A percentile compares a stretch with the other conserved stretches of the same genome.
phyloP scores from a whole-genome alignment of 2,113 vertebrate species.

The Talpa occidentalis region DNA sequence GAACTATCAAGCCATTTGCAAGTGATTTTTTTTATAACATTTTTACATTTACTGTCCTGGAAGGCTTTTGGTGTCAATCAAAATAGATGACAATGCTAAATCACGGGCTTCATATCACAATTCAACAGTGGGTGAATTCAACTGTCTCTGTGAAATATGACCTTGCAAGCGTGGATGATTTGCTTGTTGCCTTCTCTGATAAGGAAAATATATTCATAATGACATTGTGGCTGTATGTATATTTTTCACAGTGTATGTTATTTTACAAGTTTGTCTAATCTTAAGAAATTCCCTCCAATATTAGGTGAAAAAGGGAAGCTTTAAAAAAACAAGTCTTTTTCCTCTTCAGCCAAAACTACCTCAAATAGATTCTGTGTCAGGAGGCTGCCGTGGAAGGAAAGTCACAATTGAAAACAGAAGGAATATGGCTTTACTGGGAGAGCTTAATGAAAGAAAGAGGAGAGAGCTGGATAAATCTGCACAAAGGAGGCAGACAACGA shows the following conservation, averaged over 20 bases:
- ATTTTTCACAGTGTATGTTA: conserved; percentile 17
- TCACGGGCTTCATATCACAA: conserved; percentile 62
- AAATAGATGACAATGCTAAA: conserved; percentile 73
- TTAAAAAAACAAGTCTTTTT: not conserved
- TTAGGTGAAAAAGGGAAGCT: not conserved
- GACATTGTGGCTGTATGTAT: not conserved
- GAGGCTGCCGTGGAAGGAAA: not conserved
- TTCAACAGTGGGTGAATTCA: conserved; percentile 58
- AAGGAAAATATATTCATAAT: conserved; percentile 67
- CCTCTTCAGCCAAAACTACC: conserved; percentile 12
- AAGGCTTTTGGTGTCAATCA: conserved; percentile 79
- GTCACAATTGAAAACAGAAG: conserved; percentile 28
- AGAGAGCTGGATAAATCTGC: conserved; percentile 1
- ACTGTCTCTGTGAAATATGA: conserved; percentile 72
- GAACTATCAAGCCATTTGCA: conserved; percentile 67
- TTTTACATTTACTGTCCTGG: conserved; percentile 71
- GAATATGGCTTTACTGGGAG: not conserved
- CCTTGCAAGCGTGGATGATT: conserved; percentile 53
- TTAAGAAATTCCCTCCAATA: conserved; percentile 11
- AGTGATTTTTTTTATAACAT: conserved; percentile 56
- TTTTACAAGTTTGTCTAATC: conserved; percentile 51
- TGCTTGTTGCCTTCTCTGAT: conserved; percentile 62
- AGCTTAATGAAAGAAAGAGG: conserved; percentile 21
- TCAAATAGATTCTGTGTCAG: conserved; percentile 49
- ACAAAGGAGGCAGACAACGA: not conserved